Base-by-base conservation (phyloP, 2,888 invertebrate genomes). In the Julus scandinavius region DNA sequence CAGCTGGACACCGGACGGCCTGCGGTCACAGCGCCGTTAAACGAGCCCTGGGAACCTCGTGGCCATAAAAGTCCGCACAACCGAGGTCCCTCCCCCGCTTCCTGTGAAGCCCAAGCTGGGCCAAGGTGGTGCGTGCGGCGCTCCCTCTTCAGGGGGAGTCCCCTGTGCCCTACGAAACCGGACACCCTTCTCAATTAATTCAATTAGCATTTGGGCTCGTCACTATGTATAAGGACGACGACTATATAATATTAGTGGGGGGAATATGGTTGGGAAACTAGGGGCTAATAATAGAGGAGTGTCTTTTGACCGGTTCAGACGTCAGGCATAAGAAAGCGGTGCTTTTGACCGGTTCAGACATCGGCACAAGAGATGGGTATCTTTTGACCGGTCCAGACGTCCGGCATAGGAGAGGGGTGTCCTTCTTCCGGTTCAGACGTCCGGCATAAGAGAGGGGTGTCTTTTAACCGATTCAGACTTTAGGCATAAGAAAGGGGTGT, bases 1-100 rank as follows among this genome's bases (percentile, higher is more conserved):
- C 54, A 58, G 58, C 58, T 58, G 58, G 58, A 54, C 54, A 54
- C 54, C 54, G 54, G 54, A 54, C 54, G 58, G 58, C 58, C 58
- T 58, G 58, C 58, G 58, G 58, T 58, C 58, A 17, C 4, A 58
- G 54, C 54, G 54, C 54, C 54, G 13, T 54, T 54, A 54, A 54
- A 9, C 6, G 11, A 15, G 49, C 49, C 49, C 54, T 7, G 54
- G 41, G 41, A n/a, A n/a, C n/a, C 49, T 7, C 49, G 5, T 9
- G 54, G 15, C 54, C 58, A 58, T 58, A 58, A 58, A 58, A 58
- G 58, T 58, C 17, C 58, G 41, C 41, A 45, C 4, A 6, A 45
- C 41, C 4, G 1, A 2, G 17, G n/a, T 15, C 58, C 58, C 15
- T n/a, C 17, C 58, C 58, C 58, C n/a, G 58, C n/a, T 58, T 58